phyloP scores from a whole-genome alignment of 2,113 vertebrate genomes.

The Alectura lathami region DNA sequence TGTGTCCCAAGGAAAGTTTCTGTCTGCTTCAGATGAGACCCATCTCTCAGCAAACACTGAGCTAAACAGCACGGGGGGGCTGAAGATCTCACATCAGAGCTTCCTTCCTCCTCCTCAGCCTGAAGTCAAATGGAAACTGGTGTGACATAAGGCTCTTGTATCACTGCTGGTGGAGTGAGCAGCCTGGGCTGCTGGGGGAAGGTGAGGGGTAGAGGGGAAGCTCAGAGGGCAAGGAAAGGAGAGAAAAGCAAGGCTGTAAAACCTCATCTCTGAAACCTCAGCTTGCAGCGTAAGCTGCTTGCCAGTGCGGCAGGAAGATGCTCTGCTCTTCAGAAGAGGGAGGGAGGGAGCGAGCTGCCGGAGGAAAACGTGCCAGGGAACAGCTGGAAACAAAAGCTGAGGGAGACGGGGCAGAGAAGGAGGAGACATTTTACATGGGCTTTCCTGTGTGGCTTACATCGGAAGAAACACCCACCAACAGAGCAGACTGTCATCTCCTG shows the following conservation, averaged over 20 bases:
- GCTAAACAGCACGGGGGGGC: not conserved
- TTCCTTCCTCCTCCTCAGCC: not conserved
- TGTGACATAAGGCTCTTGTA: not conserved
- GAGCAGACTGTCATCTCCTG: not conserved
- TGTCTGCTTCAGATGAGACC: not conserved
- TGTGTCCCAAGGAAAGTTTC: not conserved
- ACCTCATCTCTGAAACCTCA: not conserved
- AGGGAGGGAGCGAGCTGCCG: not conserved
- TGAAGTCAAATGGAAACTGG: not conserved
- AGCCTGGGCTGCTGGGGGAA: not conserved
- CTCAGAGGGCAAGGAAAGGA: not conserved
- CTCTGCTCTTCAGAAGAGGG: not conserved
- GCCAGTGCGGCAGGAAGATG: not conserved
- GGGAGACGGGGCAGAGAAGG: not conserved
- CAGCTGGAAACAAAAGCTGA: constrained; percentile 47
- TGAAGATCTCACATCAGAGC: not conserved
- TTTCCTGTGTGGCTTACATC: not conserved
- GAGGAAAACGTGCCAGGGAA: constrained; percentile 19
- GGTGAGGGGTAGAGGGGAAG: not conserved
- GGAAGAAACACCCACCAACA: not conserved
- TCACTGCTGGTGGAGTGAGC: fast-evolving
- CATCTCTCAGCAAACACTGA: not conserved
- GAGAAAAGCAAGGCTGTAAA: not conserved
- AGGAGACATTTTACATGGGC: constrained; percentile 20
- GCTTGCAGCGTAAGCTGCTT: fast-evolving